phyloP scores from a whole-genome alignment of 2,113 vertebrate genomes.

The Psittacus erithacus region DNA sequence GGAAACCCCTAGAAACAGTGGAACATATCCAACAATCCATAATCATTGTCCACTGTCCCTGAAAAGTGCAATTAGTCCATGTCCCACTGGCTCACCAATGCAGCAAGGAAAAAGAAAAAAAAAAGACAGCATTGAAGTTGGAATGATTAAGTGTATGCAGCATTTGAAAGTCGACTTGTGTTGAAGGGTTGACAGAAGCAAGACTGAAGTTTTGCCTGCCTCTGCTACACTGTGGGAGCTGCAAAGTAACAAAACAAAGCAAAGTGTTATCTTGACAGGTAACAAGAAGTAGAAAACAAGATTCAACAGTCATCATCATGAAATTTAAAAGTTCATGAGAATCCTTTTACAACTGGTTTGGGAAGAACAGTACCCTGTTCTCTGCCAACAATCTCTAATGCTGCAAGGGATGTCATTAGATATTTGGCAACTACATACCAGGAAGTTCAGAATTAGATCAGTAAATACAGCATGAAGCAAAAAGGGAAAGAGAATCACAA shows the following conservation, averaged over 20 bases:
- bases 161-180: background rate
- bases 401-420: conserved; percentile 8
- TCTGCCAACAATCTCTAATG: background rate
- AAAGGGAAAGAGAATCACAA: conserved; percentile 4
- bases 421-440: background rate
- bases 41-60: conserved; percentile 41
- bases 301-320: background rate
- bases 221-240: background rate
- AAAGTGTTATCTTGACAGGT: background rate
- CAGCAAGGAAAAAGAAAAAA: background rate
- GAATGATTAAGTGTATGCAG: background rate
- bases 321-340: background rate
- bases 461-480: background rate
- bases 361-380: background rate
- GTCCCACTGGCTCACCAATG: background rate
- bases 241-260: background rate
- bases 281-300: background rate
- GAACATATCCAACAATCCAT: conserved; percentile 60
- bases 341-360: background rate
- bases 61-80: conserved; percentile 55
- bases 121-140: background rate
- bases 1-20: conserved; percentile 60
- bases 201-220: background rate
- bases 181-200: background rate
- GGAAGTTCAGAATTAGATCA: conserved; percentile 31